Conservation (phyloP, 2,797 vertebrate species). For the Tenualosa ilisha region DNA sequence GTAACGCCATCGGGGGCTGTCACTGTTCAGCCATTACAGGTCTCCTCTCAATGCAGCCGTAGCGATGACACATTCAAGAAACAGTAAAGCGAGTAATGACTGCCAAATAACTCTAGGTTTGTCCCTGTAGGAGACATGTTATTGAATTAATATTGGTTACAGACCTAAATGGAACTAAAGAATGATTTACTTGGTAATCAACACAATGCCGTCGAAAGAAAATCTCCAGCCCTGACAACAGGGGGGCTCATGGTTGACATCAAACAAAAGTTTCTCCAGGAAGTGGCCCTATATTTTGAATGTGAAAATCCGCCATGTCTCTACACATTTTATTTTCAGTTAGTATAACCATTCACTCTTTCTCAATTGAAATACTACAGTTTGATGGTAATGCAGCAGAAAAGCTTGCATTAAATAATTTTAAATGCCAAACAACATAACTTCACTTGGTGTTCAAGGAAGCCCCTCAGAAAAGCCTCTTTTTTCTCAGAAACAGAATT, state of each 20-base stretch:
- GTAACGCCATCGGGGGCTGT: slow-evolving; percentile 24
- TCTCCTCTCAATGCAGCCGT: slow-evolving; percentile 26
- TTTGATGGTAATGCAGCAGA: not conserved
- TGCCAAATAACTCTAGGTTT: not conserved
- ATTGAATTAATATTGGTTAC: not conserved
- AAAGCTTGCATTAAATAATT: not conserved
- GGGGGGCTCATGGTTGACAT: not conserved
- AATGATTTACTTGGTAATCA: not conserved
- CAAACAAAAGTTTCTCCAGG: slow-evolving; percentile 2
- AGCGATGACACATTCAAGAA: slow-evolving; percentile 13
- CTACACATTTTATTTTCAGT: not conserved
- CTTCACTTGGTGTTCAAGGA: not conserved
- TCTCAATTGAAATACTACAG: not conserved
- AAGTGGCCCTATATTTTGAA: slow-evolving; percentile 9
- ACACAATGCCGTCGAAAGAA: not conserved
- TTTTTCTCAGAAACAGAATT: not conserved
- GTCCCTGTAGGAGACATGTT: not conserved
- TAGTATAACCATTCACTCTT: not conserved
- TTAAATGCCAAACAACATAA: not conserved
- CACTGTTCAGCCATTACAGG: slow-evolving; percentile 48
- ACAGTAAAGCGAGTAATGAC: not conserved
- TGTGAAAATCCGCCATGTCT: not conserved
- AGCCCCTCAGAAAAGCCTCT: not conserved
- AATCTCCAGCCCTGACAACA: not conserved
- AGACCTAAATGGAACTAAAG: not conserved